Base-by-base conservation (phyloP, 37 sponge, comb jelly and placozoan genomes). In the Tethya wilhelma region DNA sequence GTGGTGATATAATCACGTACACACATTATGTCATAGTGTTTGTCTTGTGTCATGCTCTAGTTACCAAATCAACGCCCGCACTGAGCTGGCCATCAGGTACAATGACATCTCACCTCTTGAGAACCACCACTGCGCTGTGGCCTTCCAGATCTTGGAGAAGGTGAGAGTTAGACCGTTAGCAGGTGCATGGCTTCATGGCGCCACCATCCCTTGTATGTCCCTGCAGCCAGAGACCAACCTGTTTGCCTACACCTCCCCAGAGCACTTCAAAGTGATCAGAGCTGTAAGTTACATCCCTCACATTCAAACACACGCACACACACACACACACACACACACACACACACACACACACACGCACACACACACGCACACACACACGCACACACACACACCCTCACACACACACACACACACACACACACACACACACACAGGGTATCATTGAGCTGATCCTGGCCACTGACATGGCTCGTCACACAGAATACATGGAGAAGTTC, bases 31-130 rank as follows among this genome's bases (percentile, higher is more conserved):
- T 44, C 25, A 23, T 7, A n/a, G 22, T 23, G n/a, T 71, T 29
- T 29, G 19, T 44, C 26, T 31, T 44, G 31, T n/a, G 25, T 60
- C 63, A 25, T 26, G 6, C 63, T n/a, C 63, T 42, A 71, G 71
- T 22, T 71, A 71, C 29, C 71, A 71, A 25, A 44, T 94, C 77
- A 94, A 94, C 74, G 95, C 95, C 20, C 60, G 85, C 22, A 94
- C 95, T 17, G 92, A 91, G 75, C 81, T 95, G 41, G 96, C 96
- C 0, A 85, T 95, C 2, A 66, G 89, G 25, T 95, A 91, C 84
- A 95, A 95, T 81, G 96, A 95, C 83, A 95, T 81, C 9, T 95
- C 96, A 3, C 96, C 96, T 33, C 77, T 95, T 73, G 96, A 95
- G 83, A 95, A 95, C 69, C 96, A 95, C 59, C 96, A 95, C 84